Evolutionary conservation across 2,113 vertebrate species (phyloP).

Genomic region (Stegastes partitus): DNA sequence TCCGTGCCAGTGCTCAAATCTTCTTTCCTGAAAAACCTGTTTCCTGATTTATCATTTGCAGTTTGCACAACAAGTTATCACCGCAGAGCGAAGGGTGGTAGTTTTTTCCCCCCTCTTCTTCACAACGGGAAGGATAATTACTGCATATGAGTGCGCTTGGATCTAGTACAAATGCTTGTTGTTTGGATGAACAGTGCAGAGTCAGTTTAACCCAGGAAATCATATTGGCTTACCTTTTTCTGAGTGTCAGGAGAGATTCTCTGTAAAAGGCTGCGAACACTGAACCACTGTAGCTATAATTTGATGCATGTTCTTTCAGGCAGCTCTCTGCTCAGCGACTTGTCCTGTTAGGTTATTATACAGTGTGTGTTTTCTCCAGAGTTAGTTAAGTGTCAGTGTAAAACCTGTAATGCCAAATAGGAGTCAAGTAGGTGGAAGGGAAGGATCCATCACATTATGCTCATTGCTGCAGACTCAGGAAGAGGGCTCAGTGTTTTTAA

Average conservation of each 20-base stretch:
- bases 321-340: constrained; percentile 14
- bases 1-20: constrained; percentile 48
- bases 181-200: constrained; percentile 52
- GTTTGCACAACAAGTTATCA: constrained; percentile 61
- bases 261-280: constrained; percentile 18
- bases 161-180: constrained; percentile 55
- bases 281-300: background rate
- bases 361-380: background rate
- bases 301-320: constrained; percentile 18
- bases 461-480: constrained; percentile 59
- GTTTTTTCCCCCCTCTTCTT: constrained; percentile 5
- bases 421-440: constrained; percentile 27
- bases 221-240: constrained; percentile 41
- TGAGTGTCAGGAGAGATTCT: constrained; percentile 38
- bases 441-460: constrained; percentile 62
- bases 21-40: constrained; percentile 75
- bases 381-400: constrained; percentile 2
- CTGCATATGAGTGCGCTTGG: constrained; percentile 54
- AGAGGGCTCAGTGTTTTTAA: constrained; percentile 66
- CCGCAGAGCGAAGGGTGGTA: constrained; percentile 29
- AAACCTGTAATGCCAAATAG: constrained; percentile 15
- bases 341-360: constrained; percentile 7
- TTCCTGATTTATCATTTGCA: constrained; percentile 69
- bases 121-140: constrained; percentile 53
- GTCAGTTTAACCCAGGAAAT: constrained; percentile 47